These are phyloP conservation scores for Leucopsar rothschildi DNA, from an alignment of 2,113 vertebrate species.

Conservation along the genomic window DNA sequence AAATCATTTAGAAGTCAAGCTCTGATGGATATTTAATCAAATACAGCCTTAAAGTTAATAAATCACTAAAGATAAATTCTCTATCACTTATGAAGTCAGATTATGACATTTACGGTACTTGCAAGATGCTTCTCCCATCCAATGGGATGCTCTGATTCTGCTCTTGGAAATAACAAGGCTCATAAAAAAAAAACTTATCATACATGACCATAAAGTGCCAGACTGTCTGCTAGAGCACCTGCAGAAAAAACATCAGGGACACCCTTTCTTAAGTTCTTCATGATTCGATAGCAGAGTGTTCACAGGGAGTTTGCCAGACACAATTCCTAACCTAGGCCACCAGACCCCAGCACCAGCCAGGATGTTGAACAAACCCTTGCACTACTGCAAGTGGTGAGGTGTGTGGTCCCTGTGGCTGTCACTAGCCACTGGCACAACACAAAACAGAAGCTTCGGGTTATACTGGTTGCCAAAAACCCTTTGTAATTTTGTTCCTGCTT, in stretches of 20 bases:
- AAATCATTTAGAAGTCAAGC: background rate
- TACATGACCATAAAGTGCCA: rapidly evolving
- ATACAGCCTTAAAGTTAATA: background rate
- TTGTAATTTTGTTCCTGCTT: background rate
- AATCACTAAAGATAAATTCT: background rate
- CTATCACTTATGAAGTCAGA: background rate
- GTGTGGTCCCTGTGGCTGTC: background rate
- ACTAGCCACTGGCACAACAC: background rate
- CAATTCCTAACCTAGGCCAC: background rate
- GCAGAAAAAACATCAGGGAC: background rate
- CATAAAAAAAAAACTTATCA: background rate
- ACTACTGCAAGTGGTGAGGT: background rate
- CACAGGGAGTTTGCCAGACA: background rate
- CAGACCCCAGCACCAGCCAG: background rate
- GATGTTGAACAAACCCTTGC: background rate
- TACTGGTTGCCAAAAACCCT: background rate
- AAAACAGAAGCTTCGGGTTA: background rate
- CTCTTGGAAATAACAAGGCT: background rate
- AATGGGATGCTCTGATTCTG: background rate
- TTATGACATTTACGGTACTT: background rate
- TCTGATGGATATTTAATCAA: background rate
- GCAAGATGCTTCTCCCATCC: background rate
- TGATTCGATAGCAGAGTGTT: background rate
- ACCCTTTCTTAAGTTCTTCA: background rate
- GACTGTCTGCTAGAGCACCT: background rate